Evolutionary conservation across 92 coral and sea anemone species (phyloP).

Genomic region (Phenganax stokvisi): DNA sequence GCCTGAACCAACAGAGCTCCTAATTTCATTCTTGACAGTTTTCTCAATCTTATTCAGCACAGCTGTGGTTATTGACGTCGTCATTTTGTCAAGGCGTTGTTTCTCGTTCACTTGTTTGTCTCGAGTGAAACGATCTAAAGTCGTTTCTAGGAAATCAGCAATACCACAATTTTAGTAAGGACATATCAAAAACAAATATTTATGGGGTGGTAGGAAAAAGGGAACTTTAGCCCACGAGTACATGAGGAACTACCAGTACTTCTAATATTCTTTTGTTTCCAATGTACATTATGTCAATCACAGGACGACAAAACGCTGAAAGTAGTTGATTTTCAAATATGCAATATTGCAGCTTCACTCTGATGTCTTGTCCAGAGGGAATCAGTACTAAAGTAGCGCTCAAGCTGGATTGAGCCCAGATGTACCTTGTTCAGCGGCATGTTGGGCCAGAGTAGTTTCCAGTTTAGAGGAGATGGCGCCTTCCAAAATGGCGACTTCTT

Average conservation of each 20-base stretch:
- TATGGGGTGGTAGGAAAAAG: no score
- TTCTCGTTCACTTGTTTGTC: conserved; percentile 75
- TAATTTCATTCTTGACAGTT: conserved; percentile 74
- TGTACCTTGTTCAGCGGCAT: conserved; percentile 78
- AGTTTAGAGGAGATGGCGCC: conserved; percentile 58
- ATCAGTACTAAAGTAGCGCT: background rate
- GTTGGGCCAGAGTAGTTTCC: conserved; percentile 58
- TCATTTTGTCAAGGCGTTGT: conserved; percentile 79
- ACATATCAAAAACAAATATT: background rate
- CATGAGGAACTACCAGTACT: no score
- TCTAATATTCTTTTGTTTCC: no score
- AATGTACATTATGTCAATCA: no score
- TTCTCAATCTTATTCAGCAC: conserved; percentile 85
- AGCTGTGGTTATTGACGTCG: conserved; percentile 75
- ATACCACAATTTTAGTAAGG: conserved; percentile 1
- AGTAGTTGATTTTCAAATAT: no score
- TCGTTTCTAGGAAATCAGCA: conserved; percentile 54
- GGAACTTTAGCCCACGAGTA: no score
- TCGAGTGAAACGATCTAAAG: conserved; percentile 75
- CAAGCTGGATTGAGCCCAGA: background rate
- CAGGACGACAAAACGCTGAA: no score
- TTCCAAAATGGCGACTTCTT: conserved; percentile 66
- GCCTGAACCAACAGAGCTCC: conserved; percentile 69
- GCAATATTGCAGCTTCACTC: no score
- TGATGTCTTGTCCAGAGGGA: no score